Evolutionary conservation across 2,888 invertebrate genomes (phyloP).

Genomic region (Chrysomela aeneicollis): DNA sequence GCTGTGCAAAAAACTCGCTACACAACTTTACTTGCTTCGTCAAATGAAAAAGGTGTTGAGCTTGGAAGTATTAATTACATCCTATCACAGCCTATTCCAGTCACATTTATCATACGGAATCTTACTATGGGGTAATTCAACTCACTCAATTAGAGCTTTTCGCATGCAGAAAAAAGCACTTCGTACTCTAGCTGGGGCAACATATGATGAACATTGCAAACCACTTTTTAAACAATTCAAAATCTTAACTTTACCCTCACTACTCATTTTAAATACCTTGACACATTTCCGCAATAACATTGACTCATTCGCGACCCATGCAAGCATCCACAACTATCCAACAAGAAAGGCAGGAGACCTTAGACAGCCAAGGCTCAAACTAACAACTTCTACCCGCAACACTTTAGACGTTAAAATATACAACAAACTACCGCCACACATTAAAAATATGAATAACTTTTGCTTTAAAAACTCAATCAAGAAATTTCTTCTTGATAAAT

Average conservation of each 20-base stretch:
- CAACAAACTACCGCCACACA: not conserved
- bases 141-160: not conserved
- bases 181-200: too few relatives aligned
- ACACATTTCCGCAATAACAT: too few relatives aligned
- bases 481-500: conserved; percentile 4
- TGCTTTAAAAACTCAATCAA: not conserved
- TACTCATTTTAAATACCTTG: too few relatives aligned
- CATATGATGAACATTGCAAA: not conserved
- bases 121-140: not conserved
- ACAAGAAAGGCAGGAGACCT: too few relatives aligned
- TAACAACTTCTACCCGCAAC: not conserved
- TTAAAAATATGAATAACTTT: conserved; percentile 1
- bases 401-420: not conserved
- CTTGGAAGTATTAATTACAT: not conserved
- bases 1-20: conserved; percentile 11
- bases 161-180: too few relatives aligned
- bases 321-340: too few relatives aligned
- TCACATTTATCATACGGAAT: not conserved
- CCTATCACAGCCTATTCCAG: too few relatives aligned
- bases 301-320: conserved; percentile 1
- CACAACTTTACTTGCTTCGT: not conserved
- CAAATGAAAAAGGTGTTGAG: conserved; percentile 6
- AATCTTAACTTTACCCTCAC: conserved; percentile 4
- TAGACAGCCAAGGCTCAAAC: too few relatives aligned
- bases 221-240: not conserved